Base-by-base conservation (phyloP, 2,888 invertebrate genomes). In the Hypena proboscidalis region DNA sequence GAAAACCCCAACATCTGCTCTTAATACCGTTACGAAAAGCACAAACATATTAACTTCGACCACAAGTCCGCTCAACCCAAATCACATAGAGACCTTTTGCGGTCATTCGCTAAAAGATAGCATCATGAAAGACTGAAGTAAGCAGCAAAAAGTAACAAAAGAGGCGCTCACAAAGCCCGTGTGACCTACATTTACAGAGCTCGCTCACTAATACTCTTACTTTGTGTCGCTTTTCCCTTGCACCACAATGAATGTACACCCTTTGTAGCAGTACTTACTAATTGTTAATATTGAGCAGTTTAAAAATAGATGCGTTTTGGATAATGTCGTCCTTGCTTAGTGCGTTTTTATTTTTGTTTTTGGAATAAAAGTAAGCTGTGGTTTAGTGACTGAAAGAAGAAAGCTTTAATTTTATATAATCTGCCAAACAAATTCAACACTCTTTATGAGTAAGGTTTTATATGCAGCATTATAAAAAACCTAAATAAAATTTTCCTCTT, bases 141-240 rank as follows among this genome's bases (percentile, higher is more conserved):
- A 70, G 66, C 66, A 67, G 70, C 75, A 83, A 82, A 83, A 77
- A 79, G 68, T 70, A 81, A 85, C 83, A 85, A 86, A 83, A 77
- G 76, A 64, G 61, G 51, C 57, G 60, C 61, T 64, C 66, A 82
- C 83, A 85, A 85, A 83, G 82, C 74, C 67, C 60, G 58, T 70
- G 74, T 77, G 85, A 85, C 85, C 85, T 77, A 85, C 65, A 80
- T 85, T 58, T 56, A n/a, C n/a, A 58, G 50, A 55, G 60, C 64
- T 64, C 38, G 56, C 74, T 75, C 69, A 60, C 68, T 83, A 83
- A 84, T 80, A 77, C 77, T 78, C 76, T 80, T 79, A 83, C 80
- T 77, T 79, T 77, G 77, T 76, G 70, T 58, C 72, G 67, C 64
- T 70, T 63, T 67, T 68, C 61, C 59, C 65, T 62, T 55, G 30